Percentiles rank a stretch among this genome's conserved stretches.
Conservation (phyloP, 35 echinoderm and acorn worm species). For the Ophiothrix spiculata region DNA sequence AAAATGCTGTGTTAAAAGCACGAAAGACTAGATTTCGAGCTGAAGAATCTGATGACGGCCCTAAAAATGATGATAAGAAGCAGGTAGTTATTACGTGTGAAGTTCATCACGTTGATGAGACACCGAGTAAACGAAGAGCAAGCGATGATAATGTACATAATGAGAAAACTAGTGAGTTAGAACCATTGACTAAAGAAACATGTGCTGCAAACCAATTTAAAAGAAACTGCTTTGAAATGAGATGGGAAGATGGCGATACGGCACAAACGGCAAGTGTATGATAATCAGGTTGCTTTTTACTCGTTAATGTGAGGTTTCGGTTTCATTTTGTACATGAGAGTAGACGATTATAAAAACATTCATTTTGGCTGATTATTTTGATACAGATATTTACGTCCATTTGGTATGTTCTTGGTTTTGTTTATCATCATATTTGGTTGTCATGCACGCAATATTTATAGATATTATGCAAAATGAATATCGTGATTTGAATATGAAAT, state of each 20-base stretch:
- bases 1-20: constrained; percentile 14
- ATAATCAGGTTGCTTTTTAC: no score
- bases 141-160: constrained; percentile 10
- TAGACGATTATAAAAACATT: no score
- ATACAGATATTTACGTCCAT: no score
- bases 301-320: no score
- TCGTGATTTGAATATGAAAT: no score
- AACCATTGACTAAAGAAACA: constrained; percentile 9
- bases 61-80: constrained; percentile 6
- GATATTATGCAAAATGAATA: no score
- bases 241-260: constrained; percentile 44
- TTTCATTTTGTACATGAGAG: no score
- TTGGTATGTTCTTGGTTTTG: no score
- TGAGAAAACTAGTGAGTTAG: neutral
- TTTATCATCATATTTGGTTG: no score
- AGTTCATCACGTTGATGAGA: constrained; percentile 37
- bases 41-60: constrained; percentile 38
- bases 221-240: constrained; percentile 40
- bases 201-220: constrained; percentile 19
- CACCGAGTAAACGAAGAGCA: constrained; percentile 28
- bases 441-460: no score
- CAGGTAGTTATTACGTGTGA: constrained; percentile 56
- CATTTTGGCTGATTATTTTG: no score
- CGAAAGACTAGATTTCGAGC: constrained; percentile 42
- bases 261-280: neutral